phyloP scores from a whole-genome alignment of 1,140 invertebrate genomes.

The Trachymyrmex cornetzi region DNA sequence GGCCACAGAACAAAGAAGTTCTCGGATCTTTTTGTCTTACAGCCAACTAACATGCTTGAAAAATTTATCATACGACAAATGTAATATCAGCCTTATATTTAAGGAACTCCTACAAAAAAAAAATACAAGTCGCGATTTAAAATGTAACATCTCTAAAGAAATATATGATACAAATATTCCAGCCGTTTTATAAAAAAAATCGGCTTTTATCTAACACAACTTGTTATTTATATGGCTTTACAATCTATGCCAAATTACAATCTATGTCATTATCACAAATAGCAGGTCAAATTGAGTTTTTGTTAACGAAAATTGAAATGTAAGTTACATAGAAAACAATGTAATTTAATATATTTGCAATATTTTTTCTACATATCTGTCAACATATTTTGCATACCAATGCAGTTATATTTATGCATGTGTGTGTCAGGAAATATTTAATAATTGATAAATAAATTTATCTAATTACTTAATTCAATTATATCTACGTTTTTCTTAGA shows the following conservation, averaged over 20 bases:
- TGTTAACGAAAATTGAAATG: constrained; percentile 21
- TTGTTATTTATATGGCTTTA: not conserved
- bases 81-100: not conserved
- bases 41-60: too few species aligned
- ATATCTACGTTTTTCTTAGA: constrained; percentile 2
- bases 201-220: not conserved
- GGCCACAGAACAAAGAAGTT: too few species aligned
- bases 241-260: not conserved
- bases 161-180: not conserved
- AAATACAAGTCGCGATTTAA: not conserved
- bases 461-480: constrained; percentile 3
- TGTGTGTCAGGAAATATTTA: constrained; percentile 16
- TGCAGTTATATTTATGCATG: not conserved
- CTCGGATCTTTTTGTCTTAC: too few species aligned
- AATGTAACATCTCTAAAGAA: not conserved
- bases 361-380: constrained; percentile 26
- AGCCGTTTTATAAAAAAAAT: constrained; percentile 6
- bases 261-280: not conserved
- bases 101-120: not conserved
- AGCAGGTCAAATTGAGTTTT: not conserved
- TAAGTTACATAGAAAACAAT: constrained; percentile 8
- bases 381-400: not conserved
- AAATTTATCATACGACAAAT: too few species aligned
- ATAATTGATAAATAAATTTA: not conserved
- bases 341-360: not conserved